phyloP scores from a whole-genome alignment of 1,140 invertebrate species.

The Plodia interpunctella region DNA sequence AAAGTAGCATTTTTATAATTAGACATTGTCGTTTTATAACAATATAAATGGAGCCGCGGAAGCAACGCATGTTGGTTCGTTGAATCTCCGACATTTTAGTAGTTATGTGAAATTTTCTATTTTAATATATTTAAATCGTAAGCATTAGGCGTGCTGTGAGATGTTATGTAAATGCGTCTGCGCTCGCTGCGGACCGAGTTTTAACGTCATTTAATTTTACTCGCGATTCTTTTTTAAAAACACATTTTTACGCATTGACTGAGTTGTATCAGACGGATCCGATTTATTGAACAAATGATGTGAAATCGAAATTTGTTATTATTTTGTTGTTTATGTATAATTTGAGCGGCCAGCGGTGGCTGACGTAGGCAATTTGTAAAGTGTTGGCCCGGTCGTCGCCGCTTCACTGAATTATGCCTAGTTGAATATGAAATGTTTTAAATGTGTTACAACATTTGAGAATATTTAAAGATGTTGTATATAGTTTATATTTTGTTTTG shows the following conservation, averaged over 20 bases:
- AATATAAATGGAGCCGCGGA: constrained; percentile 35
- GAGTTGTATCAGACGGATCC: constrained; percentile 14
- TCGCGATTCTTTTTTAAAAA: constrained; percentile 24
- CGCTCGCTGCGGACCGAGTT: constrained; percentile 30
- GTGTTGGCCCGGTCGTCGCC: constrained; percentile 40
- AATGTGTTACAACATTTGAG: constrained; percentile 77
- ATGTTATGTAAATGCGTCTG: constrained; percentile 38
- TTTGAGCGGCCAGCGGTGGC: constrained; percentile 28
- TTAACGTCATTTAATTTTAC: constrained; percentile 23
- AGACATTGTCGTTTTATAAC: constrained; percentile 63
- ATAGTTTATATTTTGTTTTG: constrained; percentile 76
- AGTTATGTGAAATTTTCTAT: constrained; percentile 73
- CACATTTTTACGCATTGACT: constrained; percentile 23
- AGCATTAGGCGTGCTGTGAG: constrained; percentile 24
- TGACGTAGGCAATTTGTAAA: constrained; percentile 39
- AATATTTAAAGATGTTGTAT: constrained; percentile 76
- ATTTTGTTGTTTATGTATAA: constrained; percentile 48
- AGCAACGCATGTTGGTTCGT: constrained; percentile 42
- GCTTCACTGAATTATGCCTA: constrained; percentile 67
- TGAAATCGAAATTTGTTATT: constrained; percentile 26
- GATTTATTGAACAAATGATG: constrained; percentile 30
- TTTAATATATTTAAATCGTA: constrained; percentile 69
- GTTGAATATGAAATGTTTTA: constrained; percentile 76
- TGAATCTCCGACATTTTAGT: constrained; percentile 69
- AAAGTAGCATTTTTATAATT: constrained; percentile 69